Percentiles rank a stretch among this genome's conserved stretches.
Conservation (phyloP, 2,888 invertebrate species). For the Dasypolia templi region DNA sequence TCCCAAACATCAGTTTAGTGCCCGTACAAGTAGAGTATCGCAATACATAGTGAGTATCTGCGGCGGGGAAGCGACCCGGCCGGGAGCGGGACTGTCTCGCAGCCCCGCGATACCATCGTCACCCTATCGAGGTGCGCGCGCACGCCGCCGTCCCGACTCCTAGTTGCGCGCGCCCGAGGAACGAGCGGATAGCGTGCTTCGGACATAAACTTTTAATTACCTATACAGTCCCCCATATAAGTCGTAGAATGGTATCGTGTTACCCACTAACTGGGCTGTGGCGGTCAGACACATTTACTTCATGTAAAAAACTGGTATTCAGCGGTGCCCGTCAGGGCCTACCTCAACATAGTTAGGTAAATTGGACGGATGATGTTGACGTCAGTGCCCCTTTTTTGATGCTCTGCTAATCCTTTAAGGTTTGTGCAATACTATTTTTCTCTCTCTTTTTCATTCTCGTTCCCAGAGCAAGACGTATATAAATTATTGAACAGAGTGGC, state of each 20-base stretch:
- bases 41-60: slow-evolving; percentile 57
- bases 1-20: slow-evolving; percentile 38
- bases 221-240: background rate
- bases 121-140: slow-evolving; percentile 80
- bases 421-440: background rate
- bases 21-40: slow-evolving; percentile 45
- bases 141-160: slow-evolving; percentile 70
- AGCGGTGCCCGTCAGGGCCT: background rate
- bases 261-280: background rate
- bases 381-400: background rate
- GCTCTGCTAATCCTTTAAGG: background rate
- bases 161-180: slow-evolving; percentile 53
- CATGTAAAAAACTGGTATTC: background rate
- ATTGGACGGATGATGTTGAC: background rate
- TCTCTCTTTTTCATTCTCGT: background rate
- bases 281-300: background rate
- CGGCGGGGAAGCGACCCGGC: slow-evolving; percentile 59
- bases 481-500: background rate
- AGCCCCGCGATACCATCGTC: slow-evolving; percentile 65
- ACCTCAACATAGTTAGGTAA: no score
- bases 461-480: background rate
- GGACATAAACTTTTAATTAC: background rate
- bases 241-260: background rate
- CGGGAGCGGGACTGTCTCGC: slow-evolving; percentile 63
- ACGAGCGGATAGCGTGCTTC: slow-evolving; percentile 62